phyloP scores from a whole-genome alignment of 2,797 vertebrate species.

The Mionectes olivaceus region DNA sequence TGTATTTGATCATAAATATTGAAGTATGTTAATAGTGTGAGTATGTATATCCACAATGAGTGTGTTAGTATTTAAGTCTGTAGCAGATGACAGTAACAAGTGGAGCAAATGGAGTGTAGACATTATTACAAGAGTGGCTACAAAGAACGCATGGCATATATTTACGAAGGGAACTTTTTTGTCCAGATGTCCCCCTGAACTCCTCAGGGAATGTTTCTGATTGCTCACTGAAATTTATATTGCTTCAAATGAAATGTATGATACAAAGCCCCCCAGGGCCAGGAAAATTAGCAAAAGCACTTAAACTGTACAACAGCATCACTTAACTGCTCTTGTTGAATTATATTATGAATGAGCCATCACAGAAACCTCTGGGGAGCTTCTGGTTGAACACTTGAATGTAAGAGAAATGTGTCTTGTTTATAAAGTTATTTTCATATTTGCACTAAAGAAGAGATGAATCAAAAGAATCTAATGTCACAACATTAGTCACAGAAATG shows the following conservation, averaged over 20 bases:
- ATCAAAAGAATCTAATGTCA: not conserved
- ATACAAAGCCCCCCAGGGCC: not conserved
- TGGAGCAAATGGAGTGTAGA: not conserved
- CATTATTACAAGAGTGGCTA: not conserved
- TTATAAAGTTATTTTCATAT: not conserved
- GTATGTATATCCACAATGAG: not conserved
- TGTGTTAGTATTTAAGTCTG: not conserved
- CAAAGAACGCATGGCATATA: not conserved
- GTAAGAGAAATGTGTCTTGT: not conserved
- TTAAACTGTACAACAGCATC: conserved; percentile 16
- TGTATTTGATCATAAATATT: conserved; percentile 7
- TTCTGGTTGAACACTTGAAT: conserved; percentile 45
- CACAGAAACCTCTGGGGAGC: conserved; percentile 43
- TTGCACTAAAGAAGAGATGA: not conserved
- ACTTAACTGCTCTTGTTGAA: conserved; percentile 55
- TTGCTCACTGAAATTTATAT: conserved; percentile 59
- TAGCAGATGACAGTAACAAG: conserved; percentile 29
- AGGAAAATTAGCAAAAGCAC: conserved; percentile 36
- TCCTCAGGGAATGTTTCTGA: conserved; percentile 34
- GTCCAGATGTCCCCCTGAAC: conserved; percentile 45
- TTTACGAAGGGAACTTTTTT: conserved; percentile 17
- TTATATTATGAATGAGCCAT: conserved; percentile 65
- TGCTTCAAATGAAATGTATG: conserved; percentile 48
- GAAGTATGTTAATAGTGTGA: not conserved
- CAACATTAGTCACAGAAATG: not conserved